Conservation (phyloP, 2,797 vertebrate genomes). For the Cyclopterus lumpus region DNA sequence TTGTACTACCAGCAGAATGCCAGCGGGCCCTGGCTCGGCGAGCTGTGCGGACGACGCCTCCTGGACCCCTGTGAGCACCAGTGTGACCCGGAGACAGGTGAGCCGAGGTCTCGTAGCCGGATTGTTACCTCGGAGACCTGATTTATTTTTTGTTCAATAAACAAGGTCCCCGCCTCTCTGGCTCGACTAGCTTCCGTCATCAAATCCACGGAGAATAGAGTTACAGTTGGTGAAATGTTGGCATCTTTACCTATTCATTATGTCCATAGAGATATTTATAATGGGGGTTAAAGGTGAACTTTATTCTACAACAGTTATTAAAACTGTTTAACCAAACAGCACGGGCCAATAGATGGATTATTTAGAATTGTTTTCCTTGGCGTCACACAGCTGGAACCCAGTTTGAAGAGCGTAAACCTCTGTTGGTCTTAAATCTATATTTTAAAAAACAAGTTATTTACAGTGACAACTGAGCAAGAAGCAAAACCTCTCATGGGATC, state of each 20-base stretch:
- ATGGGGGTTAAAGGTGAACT: too few species aligned
- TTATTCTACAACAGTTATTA: not conserved
- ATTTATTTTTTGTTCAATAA: not conserved
- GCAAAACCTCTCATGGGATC: not conserved
- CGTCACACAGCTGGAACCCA: not conserved
- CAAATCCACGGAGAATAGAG: not conserved
- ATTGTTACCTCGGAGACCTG: not conserved
- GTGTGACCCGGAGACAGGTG: slow-evolving; percentile 96
- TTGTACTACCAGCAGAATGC: slow-evolving; percentile 98
- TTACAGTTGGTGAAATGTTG: not conserved
- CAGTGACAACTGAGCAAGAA: not conserved
- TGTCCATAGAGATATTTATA: not conserved
- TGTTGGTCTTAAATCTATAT: not conserved
- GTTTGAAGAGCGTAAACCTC: not conserved
- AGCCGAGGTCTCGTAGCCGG: slow-evolving; percentile 7
- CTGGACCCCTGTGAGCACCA: slow-evolving; percentile 98
- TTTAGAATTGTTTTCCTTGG: not conserved
- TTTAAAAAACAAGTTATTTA: not conserved
- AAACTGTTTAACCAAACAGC: not conserved
- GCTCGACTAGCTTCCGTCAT: not conserved
- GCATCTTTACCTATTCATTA: not conserved
- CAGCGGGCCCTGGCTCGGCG: slow-evolving; percentile 95
- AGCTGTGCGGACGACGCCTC: slow-evolving; percentile 94
- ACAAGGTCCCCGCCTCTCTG: not conserved
- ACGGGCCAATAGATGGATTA: not conserved